Base-by-base conservation (phyloP, 2,888 invertebrate species). In the Plagodis pulveraria region DNA sequence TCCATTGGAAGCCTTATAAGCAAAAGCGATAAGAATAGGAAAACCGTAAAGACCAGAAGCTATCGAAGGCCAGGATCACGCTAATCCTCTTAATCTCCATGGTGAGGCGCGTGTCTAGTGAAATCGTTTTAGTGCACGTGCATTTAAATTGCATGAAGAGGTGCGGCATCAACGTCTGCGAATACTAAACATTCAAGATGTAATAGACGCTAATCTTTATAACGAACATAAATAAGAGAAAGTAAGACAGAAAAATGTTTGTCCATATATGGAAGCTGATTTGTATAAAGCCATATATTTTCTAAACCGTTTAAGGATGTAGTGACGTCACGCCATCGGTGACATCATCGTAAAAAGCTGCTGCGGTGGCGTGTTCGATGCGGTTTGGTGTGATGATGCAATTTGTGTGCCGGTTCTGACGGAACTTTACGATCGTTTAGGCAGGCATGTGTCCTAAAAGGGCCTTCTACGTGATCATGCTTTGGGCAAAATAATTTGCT, bases 91-190 rank as follows among this genome's bases (percentile, higher is more conserved):
- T 78, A 80, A 80, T 80, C 76, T 74, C 57, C 59, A 63, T 70
- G 71, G 63, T 56, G 62, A 68, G 68, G 52, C 49, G 73, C 71
- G 67, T 74, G 76, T 63, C 66, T 71, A 78, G 77, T 76, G 81
- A 85, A 86, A 86, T 78, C 83, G 72, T 76, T 74, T 67, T 80
- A 80, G 72, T 78, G 81, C 78, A 76, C 71, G 69, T 74, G 71
- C 73, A 72, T 63, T 56, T 63, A 67, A 67, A 63, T 67, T 69
- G 69, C 70, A 73, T 71, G 74, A 75, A 70, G 56, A 60, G 62
- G 63, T 41, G 58, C 55, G 58, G 65, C 68, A 79, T 67, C 63
- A 73, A 73, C 77, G 74, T 68, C 72, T 60, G 63, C 62, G 78
- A 76, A 83, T 79, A 71, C 73, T 81, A 77, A 85, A 78, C 67